Evolutionary conservation across 2,888 invertebrate genomes (phyloP), one percentile per base, ranked within the genome.

Genomic region (Subacronicta megacephala): DNA sequence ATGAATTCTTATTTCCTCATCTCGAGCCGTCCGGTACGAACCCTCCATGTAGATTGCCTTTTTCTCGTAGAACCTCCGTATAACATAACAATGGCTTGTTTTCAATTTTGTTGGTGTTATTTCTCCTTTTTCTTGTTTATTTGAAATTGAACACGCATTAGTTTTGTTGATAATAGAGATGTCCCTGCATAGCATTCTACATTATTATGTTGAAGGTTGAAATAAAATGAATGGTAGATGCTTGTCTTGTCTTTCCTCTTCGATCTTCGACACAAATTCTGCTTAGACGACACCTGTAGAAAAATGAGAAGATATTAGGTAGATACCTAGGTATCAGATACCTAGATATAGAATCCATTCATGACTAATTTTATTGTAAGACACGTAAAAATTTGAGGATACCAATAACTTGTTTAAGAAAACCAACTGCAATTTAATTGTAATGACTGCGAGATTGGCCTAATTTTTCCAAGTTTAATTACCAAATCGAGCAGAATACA

Each of bases 1-100:
- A 94, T 94, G 94, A 94, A 94, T 94, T 94, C 94, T 94, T 93
- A 94, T 94, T 94, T 93, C 93, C 93, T 93, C 93, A 93, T 94
- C 93, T 92, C 81, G 75, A 86, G 89, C 88, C 92, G 92, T 93
- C 93, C 93, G 92, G 89, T 86, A 83, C 89, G 87, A 88, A 88
- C 93, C 92, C 90, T 92, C 90, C 90, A 90, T 90, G 91, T 90
- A 93, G 93, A 94, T 93, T 93, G 94, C 93, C 91, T 94, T 90
- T 92, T 92, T 91, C 90, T 89, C 85, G 87, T 87, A 83, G 80
- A 87, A 86, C 92, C 88, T 89, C 85, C 87, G 90, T 92, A 92
- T 91, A 92, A 92, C 92, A 93, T 92, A 92, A 93, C 92, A 92
- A 93, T 91, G 89, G 89, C 87, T 87, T 92, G 92, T 93, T 93